These are phyloP conservation scores for Nautilus pompilius DNA, from an alignment of 1,140 invertebrate species.

Conservation along the genomic window DNA sequence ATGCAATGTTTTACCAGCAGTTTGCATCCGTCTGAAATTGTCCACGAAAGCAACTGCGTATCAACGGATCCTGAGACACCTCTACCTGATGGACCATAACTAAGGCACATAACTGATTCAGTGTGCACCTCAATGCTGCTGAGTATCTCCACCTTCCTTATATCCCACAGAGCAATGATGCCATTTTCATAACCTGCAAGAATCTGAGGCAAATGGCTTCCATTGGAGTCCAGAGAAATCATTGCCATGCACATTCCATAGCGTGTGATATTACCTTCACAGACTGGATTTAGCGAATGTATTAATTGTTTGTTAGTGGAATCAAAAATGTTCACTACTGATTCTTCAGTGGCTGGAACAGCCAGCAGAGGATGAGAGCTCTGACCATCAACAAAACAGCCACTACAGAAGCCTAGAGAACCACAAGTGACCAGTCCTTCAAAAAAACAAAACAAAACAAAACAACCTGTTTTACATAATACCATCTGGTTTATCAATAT, in stretches of 20 bases:
- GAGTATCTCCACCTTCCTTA: conserved; percentile 14
- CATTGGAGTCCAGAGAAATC: conserved; percentile 8
- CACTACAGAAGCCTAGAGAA: neutral
- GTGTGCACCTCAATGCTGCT: conserved; percentile 10
- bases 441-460: neutral
- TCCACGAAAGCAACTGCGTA: conserved; percentile 18
- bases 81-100: conserved; percentile 16
- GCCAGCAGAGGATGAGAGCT: conserved; percentile 7
- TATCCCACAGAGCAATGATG: conserved; percentile 34
- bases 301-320: conserved; percentile 9
- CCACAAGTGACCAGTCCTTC: neutral
- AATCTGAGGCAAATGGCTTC: conserved; percentile 7
- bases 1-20: conserved; percentile 7
- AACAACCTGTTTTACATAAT: neutral
- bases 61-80: conserved; percentile 30
- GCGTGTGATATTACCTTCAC: conserved; percentile 7
- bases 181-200: conserved; percentile 42
- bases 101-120: conserved; percentile 36
- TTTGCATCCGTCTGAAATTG: conserved; percentile 7
- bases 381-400: neutral
- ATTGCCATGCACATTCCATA: conserved; percentile 34
- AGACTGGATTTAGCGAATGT: conserved; percentile 4
- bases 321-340: conserved; percentile 16
- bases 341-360: conserved; percentile 14
- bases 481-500: too few relatives aligned